phyloP scores from a whole-genome alignment of 2,113 vertebrate genomes.

The Hirundichthys speculiger region DNA sequence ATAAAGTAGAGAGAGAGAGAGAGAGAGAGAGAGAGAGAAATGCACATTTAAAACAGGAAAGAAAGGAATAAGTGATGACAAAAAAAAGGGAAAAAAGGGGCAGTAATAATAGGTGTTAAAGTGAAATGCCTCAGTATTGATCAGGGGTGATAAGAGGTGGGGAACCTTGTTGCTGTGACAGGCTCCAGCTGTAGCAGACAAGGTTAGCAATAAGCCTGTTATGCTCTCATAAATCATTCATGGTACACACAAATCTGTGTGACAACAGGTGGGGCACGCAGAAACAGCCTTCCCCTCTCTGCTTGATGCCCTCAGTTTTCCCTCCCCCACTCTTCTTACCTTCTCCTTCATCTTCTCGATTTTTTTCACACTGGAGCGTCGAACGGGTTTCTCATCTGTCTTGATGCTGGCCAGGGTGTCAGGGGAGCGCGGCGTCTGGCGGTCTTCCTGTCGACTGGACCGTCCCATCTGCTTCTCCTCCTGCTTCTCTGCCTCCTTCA shows the following conservation, averaged over 20 bases:
- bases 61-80: conserved; percentile 6
- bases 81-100: conserved; percentile 12
- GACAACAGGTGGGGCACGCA: conserved; percentile 55
- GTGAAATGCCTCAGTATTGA: conserved; percentile 60
- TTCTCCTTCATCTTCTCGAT: conserved; percentile 99
- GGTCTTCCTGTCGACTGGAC: conserved; percentile 91
- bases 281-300: conserved; percentile 5
- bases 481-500: conserved; percentile 98
- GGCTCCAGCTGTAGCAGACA: conserved; percentile 46
- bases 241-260: conserved; percentile 34
- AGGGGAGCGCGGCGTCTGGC: conserved; percentile 92
- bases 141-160: conserved; percentile 49
- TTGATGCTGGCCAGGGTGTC: conserved; percentile 90
- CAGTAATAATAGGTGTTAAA: conserved; percentile 33
- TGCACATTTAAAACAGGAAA: conserved; percentile 6
- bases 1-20: not conserved
- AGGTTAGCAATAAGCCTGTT: conserved; percentile 52
- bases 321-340: conserved; percentile 73
- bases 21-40: not conserved
- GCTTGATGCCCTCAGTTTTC: not conserved
- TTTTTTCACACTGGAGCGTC: conserved; percentile 96
- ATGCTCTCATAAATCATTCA: conserved; percentile 53
- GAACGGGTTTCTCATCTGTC: conserved; percentile 92
- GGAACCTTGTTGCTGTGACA: conserved; percentile 44
- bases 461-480: conserved; percentile 99